Percentiles rank a stretch among this genome's conserved stretches.
Evolutionary conservation across 30 jellyfish, hydroid and myxozoan genomes (phyloP).

Genomic region (Pelagia noctiluca): DNA sequence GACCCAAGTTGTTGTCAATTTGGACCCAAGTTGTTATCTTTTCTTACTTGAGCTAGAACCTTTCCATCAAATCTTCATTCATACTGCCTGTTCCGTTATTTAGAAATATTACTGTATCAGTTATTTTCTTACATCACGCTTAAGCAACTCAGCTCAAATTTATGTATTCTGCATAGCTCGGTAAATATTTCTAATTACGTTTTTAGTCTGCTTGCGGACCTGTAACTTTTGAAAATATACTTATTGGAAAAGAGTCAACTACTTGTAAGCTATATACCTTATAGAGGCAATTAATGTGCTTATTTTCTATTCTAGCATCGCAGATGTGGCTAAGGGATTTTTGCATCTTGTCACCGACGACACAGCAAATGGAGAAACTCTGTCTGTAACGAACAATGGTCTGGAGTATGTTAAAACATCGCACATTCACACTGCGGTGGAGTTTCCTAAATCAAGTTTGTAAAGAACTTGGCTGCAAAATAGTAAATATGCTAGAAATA

Average conservation of each 20-base stretch:
- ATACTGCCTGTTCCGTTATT: too few relatives aligned
- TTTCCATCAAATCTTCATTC: too few relatives aligned
- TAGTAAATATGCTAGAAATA: too few relatives aligned
- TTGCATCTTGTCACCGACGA: constrained; percentile 60
- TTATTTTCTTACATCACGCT: background rate
- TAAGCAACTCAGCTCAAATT: background rate
- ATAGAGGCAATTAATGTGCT: background rate
- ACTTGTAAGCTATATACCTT: background rate
- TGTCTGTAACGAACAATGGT: constrained; percentile 55
- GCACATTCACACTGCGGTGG: constrained; percentile 7
- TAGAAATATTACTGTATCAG: too few relatives aligned
- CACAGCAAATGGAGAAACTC: constrained; percentile 48
- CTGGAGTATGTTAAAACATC: constrained; percentile 38
- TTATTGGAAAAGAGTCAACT: background rate
- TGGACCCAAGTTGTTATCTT: too few relatives aligned
- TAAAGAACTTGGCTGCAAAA: too few relatives aligned
- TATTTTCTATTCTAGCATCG: constrained; percentile 24
- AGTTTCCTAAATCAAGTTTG: constrained; percentile 6
- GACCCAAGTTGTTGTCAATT: too few relatives aligned
- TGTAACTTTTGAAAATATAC: too few relatives aligned
- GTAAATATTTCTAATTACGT: background rate
- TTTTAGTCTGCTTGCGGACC: background rate
- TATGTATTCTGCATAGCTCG: background rate
- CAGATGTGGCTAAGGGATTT: constrained; percentile 64
- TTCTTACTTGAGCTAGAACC: too few relatives aligned